Conservation (phyloP, 2,888 invertebrate species). For the Gerris lacustris region DNA sequence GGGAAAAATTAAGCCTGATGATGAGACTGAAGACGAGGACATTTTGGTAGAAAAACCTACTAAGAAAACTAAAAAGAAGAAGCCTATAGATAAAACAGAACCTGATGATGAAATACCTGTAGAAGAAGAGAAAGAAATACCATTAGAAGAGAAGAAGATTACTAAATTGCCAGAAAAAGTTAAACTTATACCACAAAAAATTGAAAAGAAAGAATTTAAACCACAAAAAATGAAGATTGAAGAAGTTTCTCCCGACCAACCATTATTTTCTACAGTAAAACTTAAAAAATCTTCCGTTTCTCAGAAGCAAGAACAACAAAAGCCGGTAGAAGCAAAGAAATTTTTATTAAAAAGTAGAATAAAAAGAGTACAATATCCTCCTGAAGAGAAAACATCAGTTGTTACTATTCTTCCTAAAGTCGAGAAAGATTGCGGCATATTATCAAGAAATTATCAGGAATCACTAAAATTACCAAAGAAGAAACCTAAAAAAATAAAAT, state of each 20-base stretch:
- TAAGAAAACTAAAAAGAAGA: slow-evolving; percentile 11
- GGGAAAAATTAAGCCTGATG: slow-evolving; percentile 3
- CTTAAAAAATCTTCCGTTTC: slow-evolving; percentile 17
- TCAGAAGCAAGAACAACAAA: slow-evolving; percentile 28
- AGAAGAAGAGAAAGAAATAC: slow-evolving; percentile 28
- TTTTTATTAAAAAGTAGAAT: slow-evolving; percentile 30
- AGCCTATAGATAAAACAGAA: slow-evolving; percentile 18
- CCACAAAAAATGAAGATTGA: slow-evolving; percentile 27
- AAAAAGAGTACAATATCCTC: slow-evolving; percentile 29
- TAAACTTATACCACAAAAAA: slow-evolving; percentile 27
- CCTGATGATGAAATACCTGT: slow-evolving; percentile 21
- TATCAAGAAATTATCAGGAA: slow-evolving; percentile 60
- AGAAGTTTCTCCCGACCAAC: slow-evolving; percentile 21
- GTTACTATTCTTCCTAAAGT: slow-evolving; percentile 23
- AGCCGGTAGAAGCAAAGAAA: slow-evolving; percentile 28
- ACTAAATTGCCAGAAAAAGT: slow-evolving; percentile 27
- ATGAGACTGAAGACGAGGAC: slow-evolving; percentile 6
- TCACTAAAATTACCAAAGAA: slow-evolving; percentile 50
- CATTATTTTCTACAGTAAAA: slow-evolving; percentile 27
- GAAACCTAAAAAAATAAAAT: slow-evolving; percentile 38
- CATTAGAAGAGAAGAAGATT: slow-evolving; percentile 29
- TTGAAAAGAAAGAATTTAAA: slow-evolving; percentile 29
- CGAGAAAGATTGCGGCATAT: slow-evolving; percentile 48
- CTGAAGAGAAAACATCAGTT: slow-evolving; percentile 26
- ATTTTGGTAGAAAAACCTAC: slow-evolving; percentile 5